phyloP scores from a whole-genome alignment of 2,113 vertebrate genomes.

The Abramis brama region DNA sequence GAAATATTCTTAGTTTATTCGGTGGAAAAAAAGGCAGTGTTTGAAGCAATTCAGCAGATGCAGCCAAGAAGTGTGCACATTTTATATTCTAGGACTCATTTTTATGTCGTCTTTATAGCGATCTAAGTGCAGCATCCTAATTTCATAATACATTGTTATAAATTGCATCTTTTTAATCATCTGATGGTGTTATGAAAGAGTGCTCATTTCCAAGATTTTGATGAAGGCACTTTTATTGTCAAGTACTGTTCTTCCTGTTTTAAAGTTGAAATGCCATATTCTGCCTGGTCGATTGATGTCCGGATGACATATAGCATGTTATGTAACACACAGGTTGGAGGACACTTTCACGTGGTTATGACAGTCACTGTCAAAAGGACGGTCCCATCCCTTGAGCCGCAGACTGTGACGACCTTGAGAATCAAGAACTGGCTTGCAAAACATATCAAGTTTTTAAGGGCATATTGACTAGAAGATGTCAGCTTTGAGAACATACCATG shows the following conservation, averaged over 20 bases:
- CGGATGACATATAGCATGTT: neutral
- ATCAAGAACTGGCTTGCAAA: conserved; percentile 17
- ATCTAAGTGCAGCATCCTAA: neutral
- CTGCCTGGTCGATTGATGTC: neutral
- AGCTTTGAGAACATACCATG: neutral
- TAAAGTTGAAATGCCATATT: neutral
- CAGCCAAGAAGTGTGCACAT: neutral
- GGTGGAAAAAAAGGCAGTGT: neutral
- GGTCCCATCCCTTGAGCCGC: conserved; percentile 31
- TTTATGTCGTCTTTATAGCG: neutral
- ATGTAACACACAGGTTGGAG: neutral
- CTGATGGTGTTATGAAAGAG: conserved; percentile 1
- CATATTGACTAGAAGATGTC: neutral
- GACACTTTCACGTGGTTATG: conserved; percentile 1
- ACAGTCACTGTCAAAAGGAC: conserved; percentile 45
- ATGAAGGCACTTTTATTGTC: neutral
- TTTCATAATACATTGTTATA: neutral
- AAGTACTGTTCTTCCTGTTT: neutral
- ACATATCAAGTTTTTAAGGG: conserved; percentile 12
- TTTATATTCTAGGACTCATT: neutral
- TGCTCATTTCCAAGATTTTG: neutral
- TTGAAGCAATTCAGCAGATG: neutral
- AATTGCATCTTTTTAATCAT: neutral
- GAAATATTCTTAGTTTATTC: neutral
- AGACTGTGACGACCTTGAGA: conserved; percentile 48